Evolutionary conservation across 2,797 vertebrate species (phyloP), one percentile per base, ranked within the genome.

Genomic region (Premnoplex brunnescens): DNA sequence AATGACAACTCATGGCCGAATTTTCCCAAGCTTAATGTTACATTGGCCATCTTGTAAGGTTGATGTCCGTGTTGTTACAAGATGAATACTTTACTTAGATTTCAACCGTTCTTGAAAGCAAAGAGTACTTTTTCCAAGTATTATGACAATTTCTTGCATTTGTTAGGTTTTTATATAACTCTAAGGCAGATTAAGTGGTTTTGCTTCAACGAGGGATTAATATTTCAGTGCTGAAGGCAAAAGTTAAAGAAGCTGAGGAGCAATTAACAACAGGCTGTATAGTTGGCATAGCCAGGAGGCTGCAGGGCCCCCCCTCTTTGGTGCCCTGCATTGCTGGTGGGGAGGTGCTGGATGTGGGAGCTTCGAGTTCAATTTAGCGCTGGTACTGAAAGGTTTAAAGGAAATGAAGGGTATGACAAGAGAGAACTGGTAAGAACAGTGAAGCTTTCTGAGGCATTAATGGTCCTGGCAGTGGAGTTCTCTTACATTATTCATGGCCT

Each of bases 401-500:
- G 75, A 94, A 92, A 79, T 91, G 18, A 67, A 71, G 71, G 59
- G 63, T 71, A 41, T 6, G 1, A 48, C 39, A 56, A 90, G 59
- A 76, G 89, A 86, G 85, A 90, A 63, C 34, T 85, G 91, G 34
- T 81, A 67, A 59, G 67, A 74, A 55, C 52, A 46, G 34, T 17
- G 49, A 73, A 87, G 78, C 71, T 94, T 96, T 94, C 88, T 76
- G 68, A 93, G 68, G 30, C 75, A 82, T 85, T 96, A 94, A 60
- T 84, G 72, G 78, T 59, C 22, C 68, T 92, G 5, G 7, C 19
- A 56, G 39, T 69, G 44, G 88, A 81, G 51, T 83, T 37, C 32
- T 94, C 62, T 72, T 96, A 48, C 28, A 97, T 96, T 96, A 95
- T 97, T 96, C 88, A 97, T 93, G 58, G n/a, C 20, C 28, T 95